A percentile compares a stretch with the other conserved stretches of the same genome.
Conservation (phyloP, 1,140 invertebrate species). For the Papilio dardanus region DNA sequence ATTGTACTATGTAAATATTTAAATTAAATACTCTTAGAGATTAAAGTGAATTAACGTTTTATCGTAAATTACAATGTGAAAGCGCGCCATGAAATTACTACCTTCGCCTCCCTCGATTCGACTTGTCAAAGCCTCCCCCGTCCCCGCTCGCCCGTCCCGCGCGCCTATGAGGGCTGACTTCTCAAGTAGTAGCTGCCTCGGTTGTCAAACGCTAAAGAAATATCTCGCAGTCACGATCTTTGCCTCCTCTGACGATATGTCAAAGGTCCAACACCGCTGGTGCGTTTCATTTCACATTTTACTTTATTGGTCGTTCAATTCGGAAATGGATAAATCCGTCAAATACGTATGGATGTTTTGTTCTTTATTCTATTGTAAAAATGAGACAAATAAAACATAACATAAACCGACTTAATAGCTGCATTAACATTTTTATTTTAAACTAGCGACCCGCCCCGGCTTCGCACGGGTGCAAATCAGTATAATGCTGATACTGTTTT, state of each 20-base stretch:
- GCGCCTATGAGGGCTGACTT: conserved; percentile 16
- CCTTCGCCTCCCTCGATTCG: conserved; percentile 14
- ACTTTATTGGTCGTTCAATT: conserved; percentile 60
- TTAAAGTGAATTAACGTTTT: conserved; percentile 22
- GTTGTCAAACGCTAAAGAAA: conserved; percentile 43
- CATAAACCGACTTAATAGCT: not conserved
- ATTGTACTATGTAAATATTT: conserved; percentile 15
- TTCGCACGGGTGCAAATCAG: no score
- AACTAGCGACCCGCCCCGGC: no score
- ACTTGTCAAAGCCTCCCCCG: not conserved
- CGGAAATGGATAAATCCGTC: conserved; percentile 48
- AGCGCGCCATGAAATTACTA: conserved; percentile 22
- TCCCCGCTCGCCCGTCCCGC: not conserved
- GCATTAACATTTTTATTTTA: no score
- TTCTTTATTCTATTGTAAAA: not conserved
- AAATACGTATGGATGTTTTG: conserved; percentile 29
- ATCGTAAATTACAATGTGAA: conserved; percentile 27
- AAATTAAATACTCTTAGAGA: conserved; percentile 1
- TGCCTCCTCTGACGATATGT: conserved; percentile 51
- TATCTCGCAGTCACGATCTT: conserved; percentile 46
- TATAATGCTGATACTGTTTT: no score
- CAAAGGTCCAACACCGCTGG: conserved; percentile 46
- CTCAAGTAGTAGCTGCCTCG: conserved; percentile 13
- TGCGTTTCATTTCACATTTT: conserved; percentile 55
- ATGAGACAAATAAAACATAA: not conserved